Evolutionary conservation across 2,113 vertebrate species (phyloP), one percentile per base, ranked within the genome.

Genomic region (Mesembrinibis cayennensis): DNA sequence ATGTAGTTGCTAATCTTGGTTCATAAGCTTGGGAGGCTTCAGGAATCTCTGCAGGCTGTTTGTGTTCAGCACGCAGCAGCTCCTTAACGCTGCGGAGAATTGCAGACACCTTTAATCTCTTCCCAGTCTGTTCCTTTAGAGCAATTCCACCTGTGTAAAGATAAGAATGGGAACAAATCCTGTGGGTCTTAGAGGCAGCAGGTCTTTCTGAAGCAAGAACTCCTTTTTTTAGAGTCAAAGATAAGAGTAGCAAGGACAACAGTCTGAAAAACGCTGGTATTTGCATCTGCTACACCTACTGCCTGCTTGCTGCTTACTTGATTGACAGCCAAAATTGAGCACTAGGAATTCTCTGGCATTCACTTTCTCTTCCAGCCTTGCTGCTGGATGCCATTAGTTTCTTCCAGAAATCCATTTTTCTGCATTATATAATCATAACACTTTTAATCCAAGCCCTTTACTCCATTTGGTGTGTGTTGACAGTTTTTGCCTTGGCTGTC

Each of bases 171-270:
- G n/a, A 84, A 52, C 10, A 82, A 79, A 63, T 74, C 65, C 49
- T 69, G 11, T 0, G 0, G 40, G 23, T 55, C 62, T 79, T 52
- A 29, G 47, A 49, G 44, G 13, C 0, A 0, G 9, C 59, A 30
- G 59, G 16, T 50, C 70, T 89, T 50, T 89, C 69, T 85, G 56
- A 55, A 79, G 61, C 20, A 87, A 87, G 55, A 87, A 58, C 7
- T 50, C 11, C 11, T 34, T 49, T 30, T 92, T 79, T 55, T 44
- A 27, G 32, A 67, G 47, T 36, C 49, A 74, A 58, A 82, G 36
- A 67, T 83, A 87, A 67, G 58, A 78, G 32, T 6, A 82, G 16
- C 56, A 90, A 69, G 49, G 58, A 72, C 70, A 82, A 18, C 3
- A 2, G 32, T 69, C 38, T 85, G 70, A 49, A 91, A 89, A 61